Evolutionary conservation across 2,888 invertebrate species (phyloP), one percentile per base, ranked within the genome.

Genomic region (Nemoura dubitans): DNA sequence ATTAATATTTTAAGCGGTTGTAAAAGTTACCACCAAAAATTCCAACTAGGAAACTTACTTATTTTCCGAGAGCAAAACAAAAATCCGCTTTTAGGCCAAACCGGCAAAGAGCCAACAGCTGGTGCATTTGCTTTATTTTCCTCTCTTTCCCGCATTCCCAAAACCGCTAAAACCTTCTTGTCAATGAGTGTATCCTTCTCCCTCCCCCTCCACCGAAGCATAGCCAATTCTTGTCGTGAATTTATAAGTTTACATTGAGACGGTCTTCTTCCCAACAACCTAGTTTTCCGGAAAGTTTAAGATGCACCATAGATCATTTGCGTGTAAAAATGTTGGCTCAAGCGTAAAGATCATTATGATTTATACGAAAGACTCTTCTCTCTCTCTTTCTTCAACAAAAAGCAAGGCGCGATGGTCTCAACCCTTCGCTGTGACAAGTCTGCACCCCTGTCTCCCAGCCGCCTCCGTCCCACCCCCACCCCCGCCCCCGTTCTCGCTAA

Each of bases 291-390:
- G 84, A 76, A 84, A 84, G 30, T 76, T 84, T 84, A 84, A 84
- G 84, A 84, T 84, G 59, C 59, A 84, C 84, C 84, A 84, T 84
- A 84, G 28, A 84, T 84, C 59, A 84, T 84, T 84, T 76, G 84
- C 43, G 84, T 84, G 84, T 84, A 84, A 84, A 81, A 84, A 84
- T 76, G 84, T 84, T 84, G 84, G 84, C 59, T 84, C 59, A 28
- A 76, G 59, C 84, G 84, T 59, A 81, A 27, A 76, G 59, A 84
- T 84, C 84, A 59, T n/a, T 84, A 84, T 84, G 84, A 84, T 84
- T 84, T 84, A 84, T 84, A 27, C 26, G 16, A 28, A 21, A 16
- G 59, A 28, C n/a, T 16, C 28, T 27, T 29, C 26, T 76, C 59
- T 27, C 29, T 28, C 28, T 59, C 84, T 7, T 0, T 28, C 14